phyloP scores from a whole-genome alignment of 2,888 invertebrate species.

The Nomada hirtipes region DNA sequence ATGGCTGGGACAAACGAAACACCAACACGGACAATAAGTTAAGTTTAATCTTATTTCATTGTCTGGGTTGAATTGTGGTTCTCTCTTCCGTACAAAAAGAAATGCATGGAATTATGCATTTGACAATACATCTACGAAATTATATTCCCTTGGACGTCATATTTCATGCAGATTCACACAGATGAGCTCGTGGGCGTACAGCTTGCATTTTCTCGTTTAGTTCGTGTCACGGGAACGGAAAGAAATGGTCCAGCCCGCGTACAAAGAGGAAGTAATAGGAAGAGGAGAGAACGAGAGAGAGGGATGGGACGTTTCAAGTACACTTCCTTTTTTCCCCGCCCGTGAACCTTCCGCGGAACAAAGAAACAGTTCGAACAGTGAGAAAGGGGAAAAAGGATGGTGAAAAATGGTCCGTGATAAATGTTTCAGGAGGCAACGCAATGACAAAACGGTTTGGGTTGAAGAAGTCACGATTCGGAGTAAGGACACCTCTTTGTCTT shows the following conservation, averaged over 20 bases:
- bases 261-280: constrained; percentile 1
- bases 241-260: constrained; percentile 44
- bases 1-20: neutral
- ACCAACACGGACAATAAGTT: neutral
- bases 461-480: constrained; percentile 66
- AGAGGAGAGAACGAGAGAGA: constrained; percentile 13
- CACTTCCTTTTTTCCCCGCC: constrained; percentile 31
- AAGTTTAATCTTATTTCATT: neutral
- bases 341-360: neutral
- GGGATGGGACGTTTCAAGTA: constrained; percentile 10
- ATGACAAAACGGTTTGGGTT: constrained; percentile 74
- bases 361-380: constrained; percentile 16
- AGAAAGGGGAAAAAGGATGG: constrained; percentile 22
- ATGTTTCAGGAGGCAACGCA: constrained; percentile 70
- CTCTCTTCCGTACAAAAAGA: neutral
- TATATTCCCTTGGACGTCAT: constrained; percentile 28
- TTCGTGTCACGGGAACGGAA: constrained; percentile 51
- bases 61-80: neutral
- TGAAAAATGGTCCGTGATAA: constrained; percentile 70
- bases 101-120: constrained; percentile 14
- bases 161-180: constrained; percentile 30
- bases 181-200: constrained; percentile 1
- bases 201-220: constrained; percentile 60
- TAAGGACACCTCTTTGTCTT: constrained; percentile 42
- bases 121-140: constrained; percentile 25